These are phyloP conservation scores for Myrmecophaga tridactyla DNA, from an alignment of 2,113 vertebrate species.

Conservation along the genomic window DNA sequence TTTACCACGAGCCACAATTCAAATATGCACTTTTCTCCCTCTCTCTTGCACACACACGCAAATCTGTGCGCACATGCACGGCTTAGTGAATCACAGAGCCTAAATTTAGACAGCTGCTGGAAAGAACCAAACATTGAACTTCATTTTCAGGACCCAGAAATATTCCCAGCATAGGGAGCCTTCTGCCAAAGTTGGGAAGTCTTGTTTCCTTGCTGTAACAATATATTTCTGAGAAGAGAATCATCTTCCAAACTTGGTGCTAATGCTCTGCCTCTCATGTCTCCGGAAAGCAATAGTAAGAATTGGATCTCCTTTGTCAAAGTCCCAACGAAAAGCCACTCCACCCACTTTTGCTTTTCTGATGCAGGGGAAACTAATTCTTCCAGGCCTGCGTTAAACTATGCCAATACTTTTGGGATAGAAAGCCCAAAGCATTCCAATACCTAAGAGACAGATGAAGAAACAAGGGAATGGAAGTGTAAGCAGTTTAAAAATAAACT, in stretches of 20 bases:
- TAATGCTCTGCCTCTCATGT: background rate
- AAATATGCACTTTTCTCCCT: background rate
- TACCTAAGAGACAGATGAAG: background rate
- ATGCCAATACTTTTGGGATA: background rate
- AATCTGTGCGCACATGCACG: background rate
- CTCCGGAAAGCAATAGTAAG: background rate
- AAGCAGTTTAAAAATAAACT: background rate
- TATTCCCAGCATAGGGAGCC: background rate
- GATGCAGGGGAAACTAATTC: background rate
- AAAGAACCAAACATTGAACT: slow-evolving; percentile 30
- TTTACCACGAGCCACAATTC: background rate
- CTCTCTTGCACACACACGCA: background rate
- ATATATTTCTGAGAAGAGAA: slow-evolving; percentile 1
- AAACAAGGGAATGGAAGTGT: background rate
- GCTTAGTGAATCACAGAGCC: slow-evolving; percentile 35
- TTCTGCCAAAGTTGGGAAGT: slow-evolving; percentile 27
- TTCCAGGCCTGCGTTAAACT: background rate
- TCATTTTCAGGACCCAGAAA: slow-evolving; percentile 44
- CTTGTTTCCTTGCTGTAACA: background rate
- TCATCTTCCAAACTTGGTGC: background rate
- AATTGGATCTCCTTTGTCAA: background rate
- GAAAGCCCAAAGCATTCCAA: background rate
- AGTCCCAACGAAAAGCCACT: background rate
- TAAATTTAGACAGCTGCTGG: slow-evolving; percentile 42
- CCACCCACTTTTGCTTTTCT: background rate